These are phyloP conservation scores for Venturia canescens DNA, from an alignment of 1,140 invertebrate genomes.

Conservation along the genomic window DNA sequence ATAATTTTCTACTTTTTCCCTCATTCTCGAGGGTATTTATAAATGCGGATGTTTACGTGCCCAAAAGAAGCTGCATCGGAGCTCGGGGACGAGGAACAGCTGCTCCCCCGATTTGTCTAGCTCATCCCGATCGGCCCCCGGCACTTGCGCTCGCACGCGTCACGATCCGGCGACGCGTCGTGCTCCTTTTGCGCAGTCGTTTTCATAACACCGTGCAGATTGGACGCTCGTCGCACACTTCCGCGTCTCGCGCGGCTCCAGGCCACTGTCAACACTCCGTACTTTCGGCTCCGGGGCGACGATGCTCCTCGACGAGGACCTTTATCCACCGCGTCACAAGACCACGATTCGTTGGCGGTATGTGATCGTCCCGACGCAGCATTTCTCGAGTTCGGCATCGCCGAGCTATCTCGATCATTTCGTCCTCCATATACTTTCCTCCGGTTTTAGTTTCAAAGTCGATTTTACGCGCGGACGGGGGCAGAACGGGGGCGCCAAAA, in stretches of 20 bases:
- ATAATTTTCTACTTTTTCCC: too few species aligned
- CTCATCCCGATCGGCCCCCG: constrained; percentile 50
- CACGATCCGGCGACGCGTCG: not conserved
- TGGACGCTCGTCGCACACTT: constrained; percentile 41
- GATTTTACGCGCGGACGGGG: too few species aligned
- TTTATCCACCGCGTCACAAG: constrained; percentile 69
- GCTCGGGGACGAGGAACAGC: not conserved
- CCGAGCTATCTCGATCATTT: not conserved
- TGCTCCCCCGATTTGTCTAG: constrained; percentile 23
- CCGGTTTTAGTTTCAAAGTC: not conserved
- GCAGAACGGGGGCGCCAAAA: too few species aligned
- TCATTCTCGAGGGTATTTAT: too few species aligned
- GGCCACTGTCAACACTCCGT: not conserved
- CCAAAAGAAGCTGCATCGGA: not conserved
- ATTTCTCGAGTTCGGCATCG: constrained; percentile 5
- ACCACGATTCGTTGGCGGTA: constrained; percentile 68
- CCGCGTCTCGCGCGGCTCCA: constrained; percentile 30
- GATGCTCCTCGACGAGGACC: constrained; percentile 65
- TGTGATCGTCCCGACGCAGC: constrained; percentile 41
- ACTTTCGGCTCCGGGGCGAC: too few species aligned
- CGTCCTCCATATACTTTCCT: not conserved
- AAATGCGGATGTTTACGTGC: not conserved
- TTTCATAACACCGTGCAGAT: constrained; percentile 61
- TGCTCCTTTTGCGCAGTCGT: constrained; percentile 70
- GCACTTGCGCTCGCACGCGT: constrained; percentile 6